Percentiles rank a stretch among this genome's conserved stretches.
Conservation (phyloP, 53 echinoderm and acorn worm species). For the Paelopatides confundens region DNA sequence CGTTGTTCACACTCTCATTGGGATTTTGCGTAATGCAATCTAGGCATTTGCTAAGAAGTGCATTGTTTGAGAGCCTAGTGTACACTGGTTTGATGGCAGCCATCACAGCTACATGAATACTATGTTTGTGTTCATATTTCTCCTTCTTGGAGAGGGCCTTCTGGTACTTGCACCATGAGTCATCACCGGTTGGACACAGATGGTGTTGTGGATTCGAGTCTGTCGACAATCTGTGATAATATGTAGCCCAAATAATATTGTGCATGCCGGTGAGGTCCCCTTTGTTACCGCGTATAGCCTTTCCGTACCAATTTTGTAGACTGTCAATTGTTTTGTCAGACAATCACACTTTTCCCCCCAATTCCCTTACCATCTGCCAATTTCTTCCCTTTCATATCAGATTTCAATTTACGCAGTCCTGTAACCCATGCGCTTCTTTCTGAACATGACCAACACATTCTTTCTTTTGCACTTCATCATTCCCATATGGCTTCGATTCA, state of each 20-base stretch:
- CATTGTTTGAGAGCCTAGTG: too few relatives aligned
- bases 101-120: background rate
- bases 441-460: too few relatives aligned
- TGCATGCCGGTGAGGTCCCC: too few relatives aligned
- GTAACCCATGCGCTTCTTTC: conserved; percentile 42
- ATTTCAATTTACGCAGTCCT: conserved; percentile 8
- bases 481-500: conserved; percentile 24
- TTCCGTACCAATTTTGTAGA: conserved; percentile 46
- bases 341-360: conserved; percentile 14
- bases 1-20: background rate
- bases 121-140: conserved; percentile 2
- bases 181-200: conserved; percentile 34
- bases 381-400: background rate
- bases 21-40: conserved; percentile 23
- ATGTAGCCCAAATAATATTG: background rate
- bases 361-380: too few relatives aligned
- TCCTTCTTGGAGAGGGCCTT: too few relatives aligned
- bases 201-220: conserved; percentile 25
- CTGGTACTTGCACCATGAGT: too few relatives aligned
- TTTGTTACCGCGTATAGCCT: conserved; percentile 18
- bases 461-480: conserved; percentile 18
- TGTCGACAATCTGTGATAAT: conserved; percentile 17
- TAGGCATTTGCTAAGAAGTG: too few relatives aligned
- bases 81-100: conserved; percentile 15
- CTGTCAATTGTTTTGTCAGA: conserved; percentile 16